These are phyloP conservation scores for Simalia tracyae DNA, from an alignment of 2,797 vertebrate genomes.

Conservation along the genomic window DNA sequence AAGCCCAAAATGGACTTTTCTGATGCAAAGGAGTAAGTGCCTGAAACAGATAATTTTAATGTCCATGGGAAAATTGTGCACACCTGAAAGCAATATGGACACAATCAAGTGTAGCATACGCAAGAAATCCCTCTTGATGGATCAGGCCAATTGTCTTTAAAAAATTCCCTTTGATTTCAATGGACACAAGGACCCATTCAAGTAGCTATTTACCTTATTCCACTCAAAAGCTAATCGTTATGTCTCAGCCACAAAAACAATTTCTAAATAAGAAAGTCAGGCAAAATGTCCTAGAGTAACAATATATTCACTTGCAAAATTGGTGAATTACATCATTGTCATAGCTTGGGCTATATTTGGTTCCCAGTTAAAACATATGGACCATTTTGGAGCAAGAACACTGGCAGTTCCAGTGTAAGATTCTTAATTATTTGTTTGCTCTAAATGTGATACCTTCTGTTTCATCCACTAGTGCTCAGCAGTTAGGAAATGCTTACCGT, in stretches of 20 bases:
- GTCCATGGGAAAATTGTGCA: not conserved
- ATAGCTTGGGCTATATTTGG: not conserved
- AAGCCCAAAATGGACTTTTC: not conserved
- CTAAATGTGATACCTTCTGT: slow-evolving; percentile 12
- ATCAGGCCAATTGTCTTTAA: not conserved
- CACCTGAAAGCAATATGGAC: not conserved
- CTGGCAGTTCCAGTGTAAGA: not conserved
- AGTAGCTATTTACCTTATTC: not conserved
- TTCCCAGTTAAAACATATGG: not conserved
- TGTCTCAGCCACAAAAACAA: not conserved
- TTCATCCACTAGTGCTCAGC: slow-evolving; percentile 10
- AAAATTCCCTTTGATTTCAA: not conserved
- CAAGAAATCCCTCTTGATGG: not conserved
- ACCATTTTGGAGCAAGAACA: not conserved
- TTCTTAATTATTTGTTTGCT: not conserved
- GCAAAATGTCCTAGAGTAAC: not conserved
- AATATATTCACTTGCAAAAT: not conserved
- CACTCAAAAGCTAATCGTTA: not conserved
- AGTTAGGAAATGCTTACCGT: slow-evolving; percentile 21
- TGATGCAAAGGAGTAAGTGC: not conserved
- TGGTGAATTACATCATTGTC: not conserved
- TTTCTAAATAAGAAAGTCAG: not conserved
- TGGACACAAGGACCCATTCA: not conserved
- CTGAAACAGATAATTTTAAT: not conserved
- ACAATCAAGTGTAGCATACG: not conserved